Evolutionary conservation across 2,797 vertebrate genomes (phyloP).

Genomic region (Microtus agrestis): DNA sequence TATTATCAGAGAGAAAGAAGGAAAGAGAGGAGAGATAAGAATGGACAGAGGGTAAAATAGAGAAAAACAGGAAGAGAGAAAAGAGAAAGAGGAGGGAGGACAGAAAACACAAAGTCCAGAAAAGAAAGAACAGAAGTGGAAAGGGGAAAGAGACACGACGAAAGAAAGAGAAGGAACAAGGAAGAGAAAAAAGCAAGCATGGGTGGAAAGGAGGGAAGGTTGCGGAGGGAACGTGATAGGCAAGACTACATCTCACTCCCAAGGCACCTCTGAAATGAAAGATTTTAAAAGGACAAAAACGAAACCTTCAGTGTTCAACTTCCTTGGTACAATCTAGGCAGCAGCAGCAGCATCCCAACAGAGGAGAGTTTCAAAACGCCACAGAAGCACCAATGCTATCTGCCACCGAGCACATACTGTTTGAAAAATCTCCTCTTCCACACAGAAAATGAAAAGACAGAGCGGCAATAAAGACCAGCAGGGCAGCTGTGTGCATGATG

Average conservation of each 20-base stretch:
- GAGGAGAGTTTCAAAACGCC: slow-evolving; percentile 70
- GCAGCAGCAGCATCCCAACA: background rate
- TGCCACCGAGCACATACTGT: slow-evolving; percentile 72
- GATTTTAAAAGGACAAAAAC: slow-evolving; percentile 44
- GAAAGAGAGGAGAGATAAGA: background rate
- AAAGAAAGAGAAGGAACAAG: too few species aligned
- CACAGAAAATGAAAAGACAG: slow-evolving; percentile 63
- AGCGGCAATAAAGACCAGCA: slow-evolving; percentile 79
- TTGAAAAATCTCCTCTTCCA: slow-evolving; percentile 70
- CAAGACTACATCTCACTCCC: background rate
- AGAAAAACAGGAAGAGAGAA: background rate
- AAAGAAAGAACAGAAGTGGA: too few species aligned
- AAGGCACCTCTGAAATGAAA: slow-evolving; percentile 22
- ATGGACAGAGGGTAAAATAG: background rate
- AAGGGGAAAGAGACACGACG: too few species aligned
- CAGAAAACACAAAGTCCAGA: too few species aligned
- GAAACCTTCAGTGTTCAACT: slow-evolving; percentile 9
- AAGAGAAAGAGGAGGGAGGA: background rate
- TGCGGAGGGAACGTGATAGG: accelerated
- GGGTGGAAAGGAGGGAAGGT: background rate
- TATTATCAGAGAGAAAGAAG: background rate
- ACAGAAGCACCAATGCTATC: slow-evolving; percentile 62
- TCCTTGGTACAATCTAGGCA: slow-evolving; percentile 18
- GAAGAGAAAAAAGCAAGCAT: too few species aligned
- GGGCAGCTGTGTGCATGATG: slow-evolving; percentile 67